These are phyloP conservation scores for Chrysotoxum bicinctum DNA, from an alignment of 2,888 invertebrate species.

Conservation along the genomic window DNA sequence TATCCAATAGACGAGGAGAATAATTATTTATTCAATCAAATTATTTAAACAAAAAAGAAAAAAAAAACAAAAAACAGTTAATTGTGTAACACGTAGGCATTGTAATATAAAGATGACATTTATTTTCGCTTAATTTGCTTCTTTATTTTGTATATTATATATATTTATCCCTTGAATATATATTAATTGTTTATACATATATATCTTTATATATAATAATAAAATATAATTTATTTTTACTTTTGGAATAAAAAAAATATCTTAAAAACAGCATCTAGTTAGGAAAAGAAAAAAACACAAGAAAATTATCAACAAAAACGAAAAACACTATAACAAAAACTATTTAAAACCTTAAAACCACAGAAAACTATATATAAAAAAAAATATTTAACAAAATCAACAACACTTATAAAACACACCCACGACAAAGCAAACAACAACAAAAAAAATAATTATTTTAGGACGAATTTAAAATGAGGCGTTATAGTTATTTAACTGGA, in stretches of 20 bases:
- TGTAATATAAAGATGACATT: constrained; percentile 71
- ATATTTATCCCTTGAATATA: constrained; percentile 71
- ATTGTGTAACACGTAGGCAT: constrained; percentile 72
- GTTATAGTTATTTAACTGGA: constrained; percentile 61
- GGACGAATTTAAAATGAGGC: constrained; percentile 56
- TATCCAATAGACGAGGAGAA: constrained; percentile 86
- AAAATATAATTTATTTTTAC: constrained; percentile 71
- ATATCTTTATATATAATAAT: constrained; percentile 54
- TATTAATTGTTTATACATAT: constrained; percentile 71
- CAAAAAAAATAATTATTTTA: constrained; percentile 53
- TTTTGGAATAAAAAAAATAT: constrained; percentile 61
- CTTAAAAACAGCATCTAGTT: constrained; percentile 61
- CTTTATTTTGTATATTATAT: constrained; percentile 72
- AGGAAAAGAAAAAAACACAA: constrained; percentile 36
- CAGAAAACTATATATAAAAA: constrained; percentile 22
- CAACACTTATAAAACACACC: constrained; percentile 55
- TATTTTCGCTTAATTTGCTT: constrained; percentile 72
- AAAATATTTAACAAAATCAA: constrained; percentile 33
- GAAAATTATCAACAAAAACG: constrained; percentile 65
- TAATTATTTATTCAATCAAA: constrained; percentile 51
- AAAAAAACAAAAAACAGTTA: constrained; percentile 51
- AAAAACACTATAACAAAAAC: constrained; percentile 64
- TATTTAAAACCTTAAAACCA: constrained; percentile 61
- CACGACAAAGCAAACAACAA: constrained; percentile 30
- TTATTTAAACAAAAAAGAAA: constrained; percentile 47